These are phyloP conservation scores for Leucoraja ocellata DNA, from an alignment of 2,797 vertebrate genomes.

Conservation along the genomic window DNA sequence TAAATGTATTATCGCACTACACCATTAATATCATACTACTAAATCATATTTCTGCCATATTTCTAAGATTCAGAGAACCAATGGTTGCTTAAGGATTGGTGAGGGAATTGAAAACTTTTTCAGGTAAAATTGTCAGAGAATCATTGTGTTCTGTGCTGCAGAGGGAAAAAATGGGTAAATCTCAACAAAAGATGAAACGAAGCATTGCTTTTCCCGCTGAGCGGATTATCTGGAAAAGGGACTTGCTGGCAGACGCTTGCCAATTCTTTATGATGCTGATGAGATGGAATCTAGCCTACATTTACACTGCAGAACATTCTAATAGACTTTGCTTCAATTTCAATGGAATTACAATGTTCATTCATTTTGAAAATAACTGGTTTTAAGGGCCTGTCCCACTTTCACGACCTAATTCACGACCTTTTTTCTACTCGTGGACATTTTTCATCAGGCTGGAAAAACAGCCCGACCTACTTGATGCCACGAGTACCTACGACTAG, in stretches of 20 bases:
- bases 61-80: background rate
- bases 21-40: background rate
- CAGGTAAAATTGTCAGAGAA: background rate
- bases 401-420: too few species aligned
- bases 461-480: too few species aligned
- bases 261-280: background rate
- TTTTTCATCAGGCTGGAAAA: too few species aligned
- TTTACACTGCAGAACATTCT: background rate
- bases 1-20: background rate
- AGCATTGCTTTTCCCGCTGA: background rate
- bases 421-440: too few species aligned
- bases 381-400: background rate
- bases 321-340: background rate
- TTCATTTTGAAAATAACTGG: background rate
- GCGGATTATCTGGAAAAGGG: background rate
- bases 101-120: background rate
- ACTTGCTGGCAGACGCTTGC: background rate
- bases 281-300: background rate
- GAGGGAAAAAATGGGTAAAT: background rate
- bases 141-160: background rate
- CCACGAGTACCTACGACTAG: too few species aligned
- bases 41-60: background rate
- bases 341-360: background rate
- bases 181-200: background rate
- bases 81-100: background rate